These are phyloP conservation scores for Micromesistius poutassou DNA, from an alignment of 2,797 vertebrate species.

Conservation along the genomic window DNA sequence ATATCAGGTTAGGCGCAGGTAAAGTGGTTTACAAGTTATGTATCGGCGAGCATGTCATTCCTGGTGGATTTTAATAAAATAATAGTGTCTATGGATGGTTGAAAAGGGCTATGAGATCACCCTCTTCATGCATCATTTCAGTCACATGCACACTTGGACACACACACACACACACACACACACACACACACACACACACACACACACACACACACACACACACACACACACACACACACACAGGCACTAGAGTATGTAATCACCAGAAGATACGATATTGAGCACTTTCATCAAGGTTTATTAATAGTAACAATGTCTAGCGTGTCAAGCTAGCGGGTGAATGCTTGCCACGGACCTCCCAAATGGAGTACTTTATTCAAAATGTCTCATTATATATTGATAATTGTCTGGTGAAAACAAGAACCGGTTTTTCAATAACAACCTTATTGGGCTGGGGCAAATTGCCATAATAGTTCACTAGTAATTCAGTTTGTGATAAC, in stretches of 20 bases:
- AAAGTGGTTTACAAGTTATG: not conserved
- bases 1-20: not conserved
- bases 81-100: not conserved
- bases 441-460: not conserved
- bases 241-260: not conserved
- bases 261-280: not conserved
- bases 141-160: not conserved
- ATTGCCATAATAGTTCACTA: not conserved
- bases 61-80: not conserved
- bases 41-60: not conserved
- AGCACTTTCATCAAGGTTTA: slow-evolving; percentile 1
- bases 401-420: slow-evolving; percentile 1
- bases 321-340: not conserved
- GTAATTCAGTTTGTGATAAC: not conserved
- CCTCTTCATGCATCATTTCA: not conserved
- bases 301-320: not conserved
- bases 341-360: not conserved
- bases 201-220: not conserved
- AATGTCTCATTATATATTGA: not conserved
- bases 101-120: not conserved
- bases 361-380: not conserved
- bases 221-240: slow-evolving; percentile 8
- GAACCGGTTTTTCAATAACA: not conserved
- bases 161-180: slow-evolving; percentile 4
- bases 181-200: not conserved